Base-by-base conservation (phyloP, 2,888 invertebrate species). In the Monoplex corrugatus region DNA sequence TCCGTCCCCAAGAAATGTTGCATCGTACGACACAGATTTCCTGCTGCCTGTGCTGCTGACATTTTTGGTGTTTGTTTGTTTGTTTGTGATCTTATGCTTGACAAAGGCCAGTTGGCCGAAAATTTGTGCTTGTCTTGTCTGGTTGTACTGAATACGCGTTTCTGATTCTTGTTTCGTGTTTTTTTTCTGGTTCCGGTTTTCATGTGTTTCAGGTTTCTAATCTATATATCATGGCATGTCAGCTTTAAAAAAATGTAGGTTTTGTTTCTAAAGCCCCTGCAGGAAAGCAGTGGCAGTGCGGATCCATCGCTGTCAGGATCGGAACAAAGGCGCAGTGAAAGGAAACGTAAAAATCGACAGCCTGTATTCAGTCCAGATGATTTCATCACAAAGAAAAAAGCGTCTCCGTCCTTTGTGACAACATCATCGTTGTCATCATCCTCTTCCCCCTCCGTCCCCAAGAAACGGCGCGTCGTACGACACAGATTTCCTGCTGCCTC, bases 31-130 rank as follows among this genome's bases (percentile, higher is more conserved):
- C n/a, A 23, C 2, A 40, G 43, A 32, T 44, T n/a, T 28, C 63
- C 83, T 43, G 68, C 91, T 32, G 75, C 90, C 19, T 90, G 90
- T 57, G 89, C 90, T 50, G 87, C 90, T 19, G 91, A 92, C n/a
- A n/a, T n/a, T n/a, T n/a, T n/a, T n/a, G n/a, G n/a, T n/a, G n/a
- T n/a, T n/a, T n/a, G n/a, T n/a, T n/a, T n/a, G n/a, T n/a, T n/a
- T n/a, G n/a, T n/a, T n/a, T n/a, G n/a, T n/a, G n/a, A n/a, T n/a
- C n/a, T n/a, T n/a, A n/a, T n/a, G n/a, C n/a, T n/a, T n/a, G n/a
- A n/a, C n/a, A n/a, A n/a, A n/a, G n/a, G n/a, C n/a, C n/a, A n/a
- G n/a, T n/a, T n/a, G 8, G 50, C 19, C 19, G 50, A 19, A 19
- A 19, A n/a, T n/a, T n/a, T n/a, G n/a, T n/a, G n/a, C n/a, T n/a